phyloP scores from a whole-genome alignment of 2,113 vertebrate genomes.

The Spilogale gracilis region DNA sequence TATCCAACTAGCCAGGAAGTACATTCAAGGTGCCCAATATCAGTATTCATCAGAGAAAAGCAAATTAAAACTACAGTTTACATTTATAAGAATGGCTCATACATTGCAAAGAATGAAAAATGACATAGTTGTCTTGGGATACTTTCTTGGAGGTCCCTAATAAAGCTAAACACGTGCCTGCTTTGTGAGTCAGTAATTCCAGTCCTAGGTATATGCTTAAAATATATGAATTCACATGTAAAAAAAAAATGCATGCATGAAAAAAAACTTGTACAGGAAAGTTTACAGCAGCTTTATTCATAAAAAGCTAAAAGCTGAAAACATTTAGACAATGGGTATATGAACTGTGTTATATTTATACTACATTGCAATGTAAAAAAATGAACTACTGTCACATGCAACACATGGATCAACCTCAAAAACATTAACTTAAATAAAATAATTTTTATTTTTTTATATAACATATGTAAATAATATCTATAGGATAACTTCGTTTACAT shows the following conservation, averaged over 20 bases:
- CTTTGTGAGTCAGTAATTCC: background rate
- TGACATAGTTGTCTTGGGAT: background rate
- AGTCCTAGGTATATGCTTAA: background rate
- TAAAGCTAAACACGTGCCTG: background rate
- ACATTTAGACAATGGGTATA: background rate
- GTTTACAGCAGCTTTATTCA: constrained; percentile 51
- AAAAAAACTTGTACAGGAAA: background rate
- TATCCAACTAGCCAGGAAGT: background rate
- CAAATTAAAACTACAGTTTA: constrained; percentile 21
- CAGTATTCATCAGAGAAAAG: constrained; percentile 10
- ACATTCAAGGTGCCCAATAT: background rate
- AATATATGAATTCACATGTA: background rate
- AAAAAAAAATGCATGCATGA: background rate
- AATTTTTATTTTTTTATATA: too few species aligned
- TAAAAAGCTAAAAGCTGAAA: constrained; percentile 28
- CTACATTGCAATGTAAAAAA: constrained; percentile 3
- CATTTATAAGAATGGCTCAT: background rate
- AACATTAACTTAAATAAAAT: background rate
- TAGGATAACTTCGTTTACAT: constrained; percentile 1
- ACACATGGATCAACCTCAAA: background rate
- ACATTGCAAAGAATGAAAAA: constrained; percentile 4
- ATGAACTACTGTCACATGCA: background rate
- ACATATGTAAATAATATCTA: background rate
- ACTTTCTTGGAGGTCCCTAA: constrained; percentile 10
- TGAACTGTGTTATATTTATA: constrained; percentile 2